Conservation (phyloP, 2,797 vertebrate species). For the Ptychadena robeensis region DNA sequence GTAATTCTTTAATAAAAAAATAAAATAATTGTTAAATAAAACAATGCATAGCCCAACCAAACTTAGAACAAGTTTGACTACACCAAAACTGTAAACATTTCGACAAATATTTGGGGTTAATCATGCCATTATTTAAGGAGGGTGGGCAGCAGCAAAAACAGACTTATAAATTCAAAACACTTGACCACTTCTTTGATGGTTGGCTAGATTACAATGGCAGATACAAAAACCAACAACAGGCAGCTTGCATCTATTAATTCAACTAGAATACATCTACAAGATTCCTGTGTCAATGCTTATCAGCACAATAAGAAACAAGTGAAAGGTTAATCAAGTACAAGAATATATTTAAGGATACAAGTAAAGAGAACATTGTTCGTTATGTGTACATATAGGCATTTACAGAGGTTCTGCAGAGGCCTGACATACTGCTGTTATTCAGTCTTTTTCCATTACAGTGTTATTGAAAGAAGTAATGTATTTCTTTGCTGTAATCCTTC, state of each 20-base stretch:
- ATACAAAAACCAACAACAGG: not conserved
- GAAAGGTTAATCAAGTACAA: slow-evolving; percentile 9
- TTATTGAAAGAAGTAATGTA: slow-evolving; percentile 35
- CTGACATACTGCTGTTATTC: slow-evolving; percentile 19
- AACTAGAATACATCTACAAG: not conserved
- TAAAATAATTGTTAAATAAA: no score
- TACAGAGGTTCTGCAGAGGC: slow-evolving; percentile 5
- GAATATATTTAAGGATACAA: slow-evolving; percentile 5
- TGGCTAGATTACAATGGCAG: not conserved
- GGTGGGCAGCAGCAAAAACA: no score
- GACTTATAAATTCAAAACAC: no score
- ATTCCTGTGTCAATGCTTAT: not conserved
- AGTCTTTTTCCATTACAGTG: slow-evolving; percentile 34
- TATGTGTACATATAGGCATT: slow-evolving; percentile 28
- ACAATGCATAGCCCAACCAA: no score
- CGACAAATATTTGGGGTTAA: no score
- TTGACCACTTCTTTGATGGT: no score
- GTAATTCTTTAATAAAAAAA: no score
- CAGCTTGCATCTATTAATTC: not conserved
- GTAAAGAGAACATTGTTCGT: slow-evolving; percentile 36
- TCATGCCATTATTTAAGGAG: no score
- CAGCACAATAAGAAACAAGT: slow-evolving; percentile 14
- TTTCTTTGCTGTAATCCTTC: slow-evolving; percentile 45
- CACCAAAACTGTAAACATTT: no score
- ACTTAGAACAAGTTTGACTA: no score